Conservation (phyloP, 1,140 invertebrate species). For the Dryas iulia region DNA sequence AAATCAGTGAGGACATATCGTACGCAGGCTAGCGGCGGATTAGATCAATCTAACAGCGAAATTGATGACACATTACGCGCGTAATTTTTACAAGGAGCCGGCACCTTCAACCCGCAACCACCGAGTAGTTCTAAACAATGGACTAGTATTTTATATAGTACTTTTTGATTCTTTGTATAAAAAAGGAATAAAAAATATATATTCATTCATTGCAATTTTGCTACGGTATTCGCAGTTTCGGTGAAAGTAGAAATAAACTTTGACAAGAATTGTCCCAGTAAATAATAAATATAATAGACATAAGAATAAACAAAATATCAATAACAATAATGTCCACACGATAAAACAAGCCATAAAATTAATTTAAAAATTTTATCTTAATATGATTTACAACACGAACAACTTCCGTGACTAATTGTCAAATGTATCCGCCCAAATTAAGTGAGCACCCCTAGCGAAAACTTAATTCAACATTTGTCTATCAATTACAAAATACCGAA, state of each 20-base stretch:
- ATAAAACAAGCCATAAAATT: slow-evolving; percentile 13
- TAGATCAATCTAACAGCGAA: slow-evolving; percentile 44
- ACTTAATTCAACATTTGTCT: slow-evolving; percentile 62
- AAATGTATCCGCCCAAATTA: slow-evolving; percentile 42
- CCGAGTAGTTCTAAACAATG: not conserved
- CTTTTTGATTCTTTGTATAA: too few species aligned
- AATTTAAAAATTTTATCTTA: slow-evolving; percentile 21
- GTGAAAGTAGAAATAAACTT: not conserved
- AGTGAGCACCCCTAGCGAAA: slow-evolving; percentile 49
- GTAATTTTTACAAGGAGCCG: slow-evolving; percentile 48
- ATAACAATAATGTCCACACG: not conserved
- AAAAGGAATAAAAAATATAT: too few species aligned
- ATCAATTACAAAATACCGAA: slow-evolving; percentile 60
- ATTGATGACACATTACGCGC: slow-evolving; percentile 64
- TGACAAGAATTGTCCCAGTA: too few species aligned
- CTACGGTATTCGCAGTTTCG: too few species aligned
- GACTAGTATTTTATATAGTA: not conserved
- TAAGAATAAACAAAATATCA: not conserved
- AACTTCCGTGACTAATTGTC: slow-evolving; percentile 30
- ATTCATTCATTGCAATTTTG: too few species aligned
- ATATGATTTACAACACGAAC: slow-evolving; percentile 16
- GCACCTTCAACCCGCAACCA: slow-evolving; percentile 52
- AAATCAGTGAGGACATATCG: slow-evolving; percentile 19
- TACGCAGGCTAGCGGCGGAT: slow-evolving; percentile 23
- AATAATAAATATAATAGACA: too few species aligned